A percentile compares a stretch with the other conserved stretches of the same genome.
Conservation (phyloP, 2,888 invertebrate species). For the Siphlonurus alternatus region DNA sequence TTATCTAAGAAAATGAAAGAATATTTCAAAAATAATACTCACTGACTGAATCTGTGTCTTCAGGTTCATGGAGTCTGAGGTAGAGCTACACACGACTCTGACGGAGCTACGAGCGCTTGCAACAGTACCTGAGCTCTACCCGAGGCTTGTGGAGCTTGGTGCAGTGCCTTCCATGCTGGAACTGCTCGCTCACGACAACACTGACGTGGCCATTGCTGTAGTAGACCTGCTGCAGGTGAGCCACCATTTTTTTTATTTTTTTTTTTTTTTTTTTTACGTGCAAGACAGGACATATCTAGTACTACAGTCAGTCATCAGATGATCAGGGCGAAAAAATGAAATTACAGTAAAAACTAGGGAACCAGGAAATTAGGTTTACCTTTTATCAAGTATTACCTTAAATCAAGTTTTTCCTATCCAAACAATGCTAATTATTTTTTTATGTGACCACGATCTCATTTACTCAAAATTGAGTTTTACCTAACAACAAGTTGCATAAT, state of each 20-base stretch:
- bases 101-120: conserved; percentile 88
- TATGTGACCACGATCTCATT: too few relatives aligned
- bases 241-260: background rate
- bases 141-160: conserved; percentile 72
- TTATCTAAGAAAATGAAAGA: background rate
- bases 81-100: conserved; percentile 74
- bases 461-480: too few relatives aligned
- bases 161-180: conserved; percentile 83
- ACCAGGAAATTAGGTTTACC: too few relatives aligned
- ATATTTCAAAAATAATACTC: too few relatives aligned
- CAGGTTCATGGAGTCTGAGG: conserved; percentile 89
- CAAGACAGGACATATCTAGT: background rate
- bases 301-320: background rate
- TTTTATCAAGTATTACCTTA: too few relatives aligned
- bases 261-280: too few relatives aligned
- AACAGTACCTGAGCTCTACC: conserved; percentile 90
- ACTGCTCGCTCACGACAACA: conserved; percentile 88
- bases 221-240: conserved; percentile 48
- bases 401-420: too few relatives aligned
- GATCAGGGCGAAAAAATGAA: too few relatives aligned
- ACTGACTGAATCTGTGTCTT: too few relatives aligned
- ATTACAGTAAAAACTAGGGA: too few relatives aligned
- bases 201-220: conserved; percentile 73
- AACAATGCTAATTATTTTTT: conserved; percentile 8
- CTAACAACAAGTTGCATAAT: too few relatives aligned